Percentiles rank a stretch among this genome's conserved stretches.
These are phyloP conservation scores for Papilio elwesi DNA, from an alignment of 2,888 invertebrate species.

Conservation along the genomic window DNA sequence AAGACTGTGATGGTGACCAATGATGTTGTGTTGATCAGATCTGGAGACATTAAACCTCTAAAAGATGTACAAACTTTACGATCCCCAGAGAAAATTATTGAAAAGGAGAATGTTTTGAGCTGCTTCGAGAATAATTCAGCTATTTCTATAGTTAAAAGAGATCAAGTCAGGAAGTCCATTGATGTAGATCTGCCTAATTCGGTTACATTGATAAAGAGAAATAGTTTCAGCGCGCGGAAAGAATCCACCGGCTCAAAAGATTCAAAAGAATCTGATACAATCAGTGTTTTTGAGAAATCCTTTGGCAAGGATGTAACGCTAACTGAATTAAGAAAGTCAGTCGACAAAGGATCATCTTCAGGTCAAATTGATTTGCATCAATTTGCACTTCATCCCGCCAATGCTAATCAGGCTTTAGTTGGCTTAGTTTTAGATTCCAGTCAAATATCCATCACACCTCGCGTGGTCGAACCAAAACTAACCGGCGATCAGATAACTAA, in stretches of 20 bases:
- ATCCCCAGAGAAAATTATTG: slow-evolving; percentile 73
- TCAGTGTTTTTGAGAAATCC: slow-evolving; percentile 80
- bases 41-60: slow-evolving; percentile 75
- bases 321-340: slow-evolving; percentile 79
- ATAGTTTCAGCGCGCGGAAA: slow-evolving; percentile 75
- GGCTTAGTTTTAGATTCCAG: slow-evolving; percentile 68
- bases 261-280: slow-evolving; percentile 77
- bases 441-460: slow-evolving; percentile 75
- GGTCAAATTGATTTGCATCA: slow-evolving; percentile 71
- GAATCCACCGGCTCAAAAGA: slow-evolving; percentile 80
- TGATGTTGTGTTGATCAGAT: slow-evolving; percentile 79
- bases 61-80: slow-evolving; percentile 77
- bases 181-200: slow-evolving; percentile 79
- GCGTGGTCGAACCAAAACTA: slow-evolving; percentile 61
- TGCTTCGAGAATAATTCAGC: slow-evolving; percentile 82
- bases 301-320: slow-evolving; percentile 79
- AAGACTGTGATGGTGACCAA: slow-evolving; percentile 78
- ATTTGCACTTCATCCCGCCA: slow-evolving; percentile 71
- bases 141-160: slow-evolving; percentile 80
- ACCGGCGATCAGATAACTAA: slow-evolving; percentile 63
- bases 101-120: slow-evolving; percentile 79
- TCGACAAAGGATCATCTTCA: slow-evolving; percentile 64
- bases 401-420: slow-evolving; percentile 56
- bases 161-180: slow-evolving; percentile 75
- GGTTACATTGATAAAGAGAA: slow-evolving; percentile 78